Evolutionary conservation across 2,113 vertebrate species (phyloP).

Genomic region (Aramus guarauna): DNA sequence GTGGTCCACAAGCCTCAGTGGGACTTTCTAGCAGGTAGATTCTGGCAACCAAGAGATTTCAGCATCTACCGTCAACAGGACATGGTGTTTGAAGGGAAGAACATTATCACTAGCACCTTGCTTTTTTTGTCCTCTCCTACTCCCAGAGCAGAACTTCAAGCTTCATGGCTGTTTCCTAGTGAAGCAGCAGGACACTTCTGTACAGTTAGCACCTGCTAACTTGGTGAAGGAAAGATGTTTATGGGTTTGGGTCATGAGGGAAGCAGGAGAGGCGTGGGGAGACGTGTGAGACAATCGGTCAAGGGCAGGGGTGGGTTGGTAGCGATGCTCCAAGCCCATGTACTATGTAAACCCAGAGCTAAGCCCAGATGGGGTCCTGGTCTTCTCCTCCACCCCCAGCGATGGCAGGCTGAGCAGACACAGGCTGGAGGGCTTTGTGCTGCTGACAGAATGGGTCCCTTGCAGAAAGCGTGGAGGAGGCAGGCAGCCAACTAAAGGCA

Average conservation of each 20-base stretch:
- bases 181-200: not conserved
- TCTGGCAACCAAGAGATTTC: not conserved
- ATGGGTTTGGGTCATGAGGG: not conserved
- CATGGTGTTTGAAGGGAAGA: not conserved
- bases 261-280: not conserved
- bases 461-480: fast-evolving
- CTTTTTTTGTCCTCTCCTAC: not conserved
- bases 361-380: not conserved
- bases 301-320: not conserved
- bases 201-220: not conserved
- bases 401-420: not conserved
- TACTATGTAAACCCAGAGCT: not conserved
- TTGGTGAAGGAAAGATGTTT: not conserved
- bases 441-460: not conserved
- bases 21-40: not conserved
- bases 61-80: not conserved
- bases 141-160: not conserved
- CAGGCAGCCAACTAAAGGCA: not conserved
- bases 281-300: fast-evolving
- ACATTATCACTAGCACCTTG: not conserved
- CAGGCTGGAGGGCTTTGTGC: not conserved
- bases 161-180: not conserved
- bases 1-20: fast-evolving
- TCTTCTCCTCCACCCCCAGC: not conserved
- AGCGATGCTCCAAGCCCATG: not conserved